A percentile compares a stretch with the other conserved stretches of the same genome.
Conservation (phyloP, 2,888 invertebrate genomes). For the Hesperia comma region DNA sequence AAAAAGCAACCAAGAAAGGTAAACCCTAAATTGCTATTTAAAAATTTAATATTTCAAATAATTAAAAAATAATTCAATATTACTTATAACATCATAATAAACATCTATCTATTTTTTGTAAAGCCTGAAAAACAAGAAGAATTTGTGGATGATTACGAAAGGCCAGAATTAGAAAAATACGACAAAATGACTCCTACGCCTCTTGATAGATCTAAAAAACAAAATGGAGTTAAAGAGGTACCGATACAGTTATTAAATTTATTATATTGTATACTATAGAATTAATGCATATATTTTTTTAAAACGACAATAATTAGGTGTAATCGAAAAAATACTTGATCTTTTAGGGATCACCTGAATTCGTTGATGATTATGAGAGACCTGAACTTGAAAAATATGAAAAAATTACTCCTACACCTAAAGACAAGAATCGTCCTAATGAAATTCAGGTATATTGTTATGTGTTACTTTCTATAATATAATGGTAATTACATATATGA, state of each 20-base stretch:
- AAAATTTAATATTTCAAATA: background rate
- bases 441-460: constrained; percentile 65
- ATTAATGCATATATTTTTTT: no score
- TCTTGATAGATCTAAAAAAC: constrained; percentile 70
- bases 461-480: background rate
- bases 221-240: constrained; percentile 77
- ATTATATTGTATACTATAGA: background rate
- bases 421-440: constrained; percentile 71
- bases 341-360: constrained; percentile 73
- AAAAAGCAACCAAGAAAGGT: constrained; percentile 73
- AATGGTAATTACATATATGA: background rate
- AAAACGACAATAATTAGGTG: no score
- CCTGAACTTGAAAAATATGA: constrained; percentile 88
- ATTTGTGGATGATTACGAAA: constrained; percentile 88
- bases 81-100: constrained; percentile 10
- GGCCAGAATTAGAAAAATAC: constrained; percentile 88
- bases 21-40: constrained; percentile 42
- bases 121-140: constrained; percentile 79
- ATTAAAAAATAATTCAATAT: background rate
- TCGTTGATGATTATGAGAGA: constrained; percentile 88
- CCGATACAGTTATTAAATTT: background rate
- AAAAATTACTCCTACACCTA: constrained; percentile 75
- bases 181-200: constrained; percentile 82
- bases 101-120: constrained; percentile 42
- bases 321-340: constrained; percentile 19